Base-by-base conservation (phyloP, 64 coral and sea anemone genomes). In the Anthopleura sola region DNA sequence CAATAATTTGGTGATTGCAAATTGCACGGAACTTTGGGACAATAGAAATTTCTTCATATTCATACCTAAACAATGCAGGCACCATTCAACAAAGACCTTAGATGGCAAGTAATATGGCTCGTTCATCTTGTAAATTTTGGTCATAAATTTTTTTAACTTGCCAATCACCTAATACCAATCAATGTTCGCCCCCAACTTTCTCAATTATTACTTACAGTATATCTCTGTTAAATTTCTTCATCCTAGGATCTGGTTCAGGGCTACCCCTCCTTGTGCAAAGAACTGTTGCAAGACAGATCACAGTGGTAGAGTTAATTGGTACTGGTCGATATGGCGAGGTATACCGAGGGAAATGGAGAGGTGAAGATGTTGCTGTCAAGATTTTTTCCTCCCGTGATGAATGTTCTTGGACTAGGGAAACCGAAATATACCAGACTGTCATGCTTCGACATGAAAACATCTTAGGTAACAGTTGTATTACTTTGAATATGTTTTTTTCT, bases 381-480 rank as follows among this genome's bases (percentile, higher is more conserved):
- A 87, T 99, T 34, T 99, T 92, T 51, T 80, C 80, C 40, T 89
- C 97, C 7, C 83, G 87, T 47, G 90, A 94, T 86, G 97, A 94
- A 89, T 85, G 87, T 33, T 92, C 90, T 3, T 99, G 93, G 84
- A 92, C 86, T 31, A 91, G 93, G 26, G 97, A 99, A 88, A 89
- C 93, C 5, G 89, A 92, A 49, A 90, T 99, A 46, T 94, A 91
- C 28, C 90, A 87, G 48, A 99, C 90, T 55, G 93, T 94, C 2
- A 87, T 99, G 79, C 85, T 94, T 38, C 87, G 90, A 23, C 92
- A 99, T 82, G 92, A 99, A 21, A 99, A 99, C 48, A 92, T 99
- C 74, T 83, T 99, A 19, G 90, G 76, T 79, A 79, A 15, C 36
- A 71, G 19, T 23, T 79, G 76, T 16, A 21, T 21, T 9, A 39